Evolutionary conservation across 2,113 vertebrate genomes (phyloP), one percentile per base, ranked within the genome.

Genomic region (Channa argus): DNA sequence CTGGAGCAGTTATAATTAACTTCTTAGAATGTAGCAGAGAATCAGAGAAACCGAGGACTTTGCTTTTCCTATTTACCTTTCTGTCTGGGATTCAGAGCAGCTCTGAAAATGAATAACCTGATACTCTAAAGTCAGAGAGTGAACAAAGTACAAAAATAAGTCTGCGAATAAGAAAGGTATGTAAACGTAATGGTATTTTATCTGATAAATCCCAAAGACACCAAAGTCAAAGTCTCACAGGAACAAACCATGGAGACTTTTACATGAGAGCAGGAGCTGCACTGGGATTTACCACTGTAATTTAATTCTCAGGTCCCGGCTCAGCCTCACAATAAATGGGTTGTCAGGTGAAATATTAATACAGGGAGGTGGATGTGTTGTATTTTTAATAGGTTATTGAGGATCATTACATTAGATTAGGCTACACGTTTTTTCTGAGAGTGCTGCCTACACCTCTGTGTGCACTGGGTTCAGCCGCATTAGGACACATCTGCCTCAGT

Each of bases 281-380:
- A 14, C 39, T 45, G 67, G 59, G 80, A 63, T 77, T 66, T 79
- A 56, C 83, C 68, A 81, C 73, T 59, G 63, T 81, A 82, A 82
- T 80, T 62, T 41, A 67, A 62, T 77, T 73, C 75, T 74, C n/a
- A n/a, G n/a, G n/a, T n/a, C n/a, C n/a, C n/a, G n/a, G n/a, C n/a
- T n/a, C 45, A 67, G 24, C 24, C 24, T 90, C 83, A 74, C 66
- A 82, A 84, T 87, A 89, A 90, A 89, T 86, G 78, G 80, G 63
- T 69, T 50, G 41, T 73, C 68, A 49, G 81, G 83, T 91, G 66
- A 90, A 92, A 88, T 90, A 90, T 90, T 91, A 62, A 90, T 91
- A 86, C 0, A 55, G 79, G 71, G 63, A 65, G 68, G 80, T 69
- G 64, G 61, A 75, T 74, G 86, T 63, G 62, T 77, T 88, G 79